Percentiles rank a stretch among this genome's conserved stretches.
Evolutionary conservation across 2,888 invertebrate species (phyloP).

Genomic region (Dynastes grantii): DNA sequence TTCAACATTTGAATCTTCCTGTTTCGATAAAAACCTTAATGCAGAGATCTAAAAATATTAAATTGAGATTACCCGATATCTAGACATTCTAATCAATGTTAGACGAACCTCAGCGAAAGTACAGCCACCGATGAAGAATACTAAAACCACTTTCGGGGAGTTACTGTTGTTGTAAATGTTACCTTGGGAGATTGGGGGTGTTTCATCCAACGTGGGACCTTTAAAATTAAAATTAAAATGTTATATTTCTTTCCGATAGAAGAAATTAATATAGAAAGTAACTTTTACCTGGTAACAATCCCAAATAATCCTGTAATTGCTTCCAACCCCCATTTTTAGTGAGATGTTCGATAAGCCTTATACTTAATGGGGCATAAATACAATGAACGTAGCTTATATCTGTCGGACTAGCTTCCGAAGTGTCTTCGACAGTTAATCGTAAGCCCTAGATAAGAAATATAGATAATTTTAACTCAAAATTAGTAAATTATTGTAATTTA

Average conservation of each 20-base stretch:
- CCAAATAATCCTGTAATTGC: conserved; percentile 87
- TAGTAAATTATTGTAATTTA: neutral
- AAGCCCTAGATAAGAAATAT: conserved; percentile 73
- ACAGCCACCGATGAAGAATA: conserved; percentile 97
- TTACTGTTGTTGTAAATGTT: conserved; percentile 70
- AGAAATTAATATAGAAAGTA: neutral
- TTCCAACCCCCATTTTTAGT: conserved; percentile 84
- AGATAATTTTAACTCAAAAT: neutral
- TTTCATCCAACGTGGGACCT: conserved; percentile 80
- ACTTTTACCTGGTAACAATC: conserved; percentile 80
- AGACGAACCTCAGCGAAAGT: conserved; percentile 87
- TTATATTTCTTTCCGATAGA: neutral
- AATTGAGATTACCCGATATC: neutral
- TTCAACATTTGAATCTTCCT: conserved; percentile 89
- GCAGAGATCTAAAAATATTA: conserved; percentile 76
- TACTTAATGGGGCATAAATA: conserved; percentile 94
- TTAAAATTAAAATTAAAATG: neutral
- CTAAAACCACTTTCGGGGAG: conserved; percentile 83
- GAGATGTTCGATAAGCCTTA: conserved; percentile 87
- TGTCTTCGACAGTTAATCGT: conserved; percentile 90
- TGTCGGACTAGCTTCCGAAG: conserved; percentile 85
- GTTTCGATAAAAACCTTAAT: conserved; percentile 81
- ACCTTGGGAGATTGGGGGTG: conserved; percentile 69
- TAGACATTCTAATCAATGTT: neutral
- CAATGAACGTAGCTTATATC: conserved; percentile 95